Percentiles rank a stretch among this genome's conserved stretches.
Conservation (phyloP, 2,888 invertebrate genomes). For the Flexamia atlantica region DNA sequence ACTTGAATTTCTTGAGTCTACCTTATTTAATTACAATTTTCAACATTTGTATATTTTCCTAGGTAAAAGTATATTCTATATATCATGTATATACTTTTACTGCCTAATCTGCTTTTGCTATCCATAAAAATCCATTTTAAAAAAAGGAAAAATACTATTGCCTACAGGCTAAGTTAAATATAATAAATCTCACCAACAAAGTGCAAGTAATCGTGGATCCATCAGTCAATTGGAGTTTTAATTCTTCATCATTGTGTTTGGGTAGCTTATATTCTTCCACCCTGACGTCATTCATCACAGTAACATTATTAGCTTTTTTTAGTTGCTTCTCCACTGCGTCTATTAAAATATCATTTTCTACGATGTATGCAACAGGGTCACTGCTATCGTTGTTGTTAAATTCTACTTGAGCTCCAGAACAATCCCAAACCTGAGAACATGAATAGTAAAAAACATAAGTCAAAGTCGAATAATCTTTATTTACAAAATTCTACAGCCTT, state of each 20-base stretch:
- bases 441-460: too few species aligned
- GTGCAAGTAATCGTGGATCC: slow-evolving; percentile 82
- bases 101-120: too few species aligned
- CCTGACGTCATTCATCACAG: slow-evolving; percentile 83
- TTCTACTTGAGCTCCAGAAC: slow-evolving; percentile 92
- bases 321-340: slow-evolving; percentile 84
- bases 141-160: neutral
- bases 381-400: slow-evolving; percentile 87
- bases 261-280: slow-evolving; percentile 82
- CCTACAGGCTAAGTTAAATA: neutral
- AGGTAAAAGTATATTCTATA: too few species aligned
- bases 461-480: too few species aligned
- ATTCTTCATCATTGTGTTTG: slow-evolving; percentile 71
- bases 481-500: too few species aligned
- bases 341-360: slow-evolving; percentile 95
- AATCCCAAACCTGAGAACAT: slow-evolving; percentile 90
- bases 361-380: slow-evolving; percentile 90
- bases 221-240: slow-evolving; percentile 79
- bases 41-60: too few species aligned
- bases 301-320: slow-evolving; percentile 78
- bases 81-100: too few species aligned
- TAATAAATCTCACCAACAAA: slow-evolving; percentile 80
- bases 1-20: too few species aligned
- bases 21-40: too few species aligned
- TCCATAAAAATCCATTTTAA: too few species aligned